These are phyloP conservation scores for Sylvilagus floridanus DNA, from an alignment of 2,797 vertebrate genomes.

Conservation along the genomic window DNA sequence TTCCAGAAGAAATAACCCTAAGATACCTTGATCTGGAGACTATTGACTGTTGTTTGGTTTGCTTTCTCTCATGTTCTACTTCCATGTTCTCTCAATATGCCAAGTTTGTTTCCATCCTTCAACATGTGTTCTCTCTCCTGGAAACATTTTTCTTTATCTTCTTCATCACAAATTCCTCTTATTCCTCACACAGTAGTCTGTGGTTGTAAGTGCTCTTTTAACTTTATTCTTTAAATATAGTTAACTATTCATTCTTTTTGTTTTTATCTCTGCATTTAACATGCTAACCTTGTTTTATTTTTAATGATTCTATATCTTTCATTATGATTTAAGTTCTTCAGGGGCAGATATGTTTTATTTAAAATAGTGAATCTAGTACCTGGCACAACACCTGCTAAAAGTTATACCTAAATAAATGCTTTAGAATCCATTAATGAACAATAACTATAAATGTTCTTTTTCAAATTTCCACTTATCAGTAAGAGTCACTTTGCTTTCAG, in stretches of 20 bases:
- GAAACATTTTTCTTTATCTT: conserved; percentile 48
- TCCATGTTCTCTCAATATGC: background rate
- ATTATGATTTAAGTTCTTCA: conserved; percentile 13
- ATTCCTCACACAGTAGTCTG: conserved; percentile 27
- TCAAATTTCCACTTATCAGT: background rate
- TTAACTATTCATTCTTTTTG: conserved; percentile 36
- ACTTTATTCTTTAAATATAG: background rate
- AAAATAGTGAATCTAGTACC: background rate
- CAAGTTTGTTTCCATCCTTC: conserved; percentile 3
- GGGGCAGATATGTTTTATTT: conserved; percentile 1
- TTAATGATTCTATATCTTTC: background rate
- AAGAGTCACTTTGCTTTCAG: conserved; percentile 21
- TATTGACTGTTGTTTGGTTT: conserved; percentile 43
- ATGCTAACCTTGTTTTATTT: background rate
- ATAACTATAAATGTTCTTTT: background rate
- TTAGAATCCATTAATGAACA: conserved; percentile 27
- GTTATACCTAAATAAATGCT: conserved; percentile 43
- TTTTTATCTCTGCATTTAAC: background rate
- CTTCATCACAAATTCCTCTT: background rate
- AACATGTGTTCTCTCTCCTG: background rate
- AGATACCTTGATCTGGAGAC: background rate
- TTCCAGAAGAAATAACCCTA: background rate
- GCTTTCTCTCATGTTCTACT: conserved; percentile 18
- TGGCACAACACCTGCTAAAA: conserved; percentile 16
- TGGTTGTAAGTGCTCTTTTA: conserved; percentile 29